Evolutionary conservation across 2,888 invertebrate genomes (phyloP).

Genomic region (Aricia artaxerxes): DNA sequence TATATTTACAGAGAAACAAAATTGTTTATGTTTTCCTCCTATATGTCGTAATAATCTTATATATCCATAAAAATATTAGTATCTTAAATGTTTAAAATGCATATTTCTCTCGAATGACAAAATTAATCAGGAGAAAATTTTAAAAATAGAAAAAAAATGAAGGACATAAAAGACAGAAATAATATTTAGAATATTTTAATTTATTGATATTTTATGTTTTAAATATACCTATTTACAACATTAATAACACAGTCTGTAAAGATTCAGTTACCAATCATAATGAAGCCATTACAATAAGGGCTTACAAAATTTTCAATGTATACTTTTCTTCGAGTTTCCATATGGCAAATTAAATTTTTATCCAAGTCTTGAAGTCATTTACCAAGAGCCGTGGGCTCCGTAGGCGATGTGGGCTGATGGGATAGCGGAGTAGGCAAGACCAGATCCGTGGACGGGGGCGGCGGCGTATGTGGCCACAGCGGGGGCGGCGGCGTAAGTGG

Average conservation of each 20-base stretch:
- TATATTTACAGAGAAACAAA: too few species aligned
- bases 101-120: too few species aligned
- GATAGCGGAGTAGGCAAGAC: constrained; percentile 75
- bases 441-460: constrained; percentile 56
- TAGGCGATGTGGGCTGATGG: constrained; percentile 62
- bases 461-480: constrained; percentile 40
- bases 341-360: constrained; percentile 34
- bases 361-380: constrained; percentile 49
- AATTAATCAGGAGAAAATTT: too few species aligned
- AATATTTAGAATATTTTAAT: neutral
- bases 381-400: constrained; percentile 83
- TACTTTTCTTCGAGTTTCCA: constrained; percentile 20
- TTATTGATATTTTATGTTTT: neutral
- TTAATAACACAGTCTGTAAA: neutral
- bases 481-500: constrained; percentile 38
- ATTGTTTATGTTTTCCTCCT: too few species aligned
- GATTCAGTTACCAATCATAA: constrained; percentile 16
- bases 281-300: neutral
- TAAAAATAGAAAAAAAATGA: too few species aligned
- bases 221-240: neutral
- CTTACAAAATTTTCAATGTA: constrained; percentile 33
- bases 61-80: too few species aligned
- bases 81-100: too few species aligned
- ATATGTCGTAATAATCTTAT: too few species aligned
- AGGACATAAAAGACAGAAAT: neutral